Evolutionary conservation across 1,140 invertebrate genomes (phyloP).

Genomic region (Melanaphis sacchari): DNA sequence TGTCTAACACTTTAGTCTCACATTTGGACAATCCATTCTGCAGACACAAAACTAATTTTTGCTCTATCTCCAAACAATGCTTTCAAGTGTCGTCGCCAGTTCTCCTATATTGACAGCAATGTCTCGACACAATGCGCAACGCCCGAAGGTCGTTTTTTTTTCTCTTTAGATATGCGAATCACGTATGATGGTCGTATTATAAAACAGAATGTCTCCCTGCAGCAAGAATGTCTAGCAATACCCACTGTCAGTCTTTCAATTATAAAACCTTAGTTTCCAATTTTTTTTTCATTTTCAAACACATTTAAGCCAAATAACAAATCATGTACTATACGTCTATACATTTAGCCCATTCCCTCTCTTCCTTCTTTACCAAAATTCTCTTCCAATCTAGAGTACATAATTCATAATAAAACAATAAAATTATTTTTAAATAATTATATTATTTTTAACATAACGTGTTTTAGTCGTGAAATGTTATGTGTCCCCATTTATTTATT

Average conservation of each 20-base stretch:
- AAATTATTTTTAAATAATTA: not conserved
- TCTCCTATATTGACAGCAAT: constrained; percentile 6
- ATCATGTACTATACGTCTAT: not conserved
- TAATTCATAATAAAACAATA: not conserved
- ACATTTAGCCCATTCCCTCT: not conserved
- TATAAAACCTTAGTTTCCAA: constrained; percentile 29
- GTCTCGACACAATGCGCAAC: constrained; percentile 41
- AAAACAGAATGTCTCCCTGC: constrained; percentile 49
- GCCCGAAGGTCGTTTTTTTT: constrained; percentile 47
- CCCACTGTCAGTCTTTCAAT: constrained; percentile 37
- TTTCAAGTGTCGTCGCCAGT: constrained; percentile 6
- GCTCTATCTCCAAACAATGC: constrained; percentile 11
- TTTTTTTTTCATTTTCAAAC: not conserved
- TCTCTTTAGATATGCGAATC: constrained; percentile 48
- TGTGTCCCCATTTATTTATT: constrained; percentile 26
- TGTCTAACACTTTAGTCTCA: not conserved
- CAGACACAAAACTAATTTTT: constrained; percentile 33
- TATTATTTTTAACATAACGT: constrained; percentile 15
- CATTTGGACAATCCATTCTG: not conserved
- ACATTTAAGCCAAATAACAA: not conserved
- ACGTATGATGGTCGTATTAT: constrained; percentile 50
- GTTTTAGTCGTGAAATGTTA: constrained; percentile 17
- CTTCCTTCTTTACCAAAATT: not conserved
- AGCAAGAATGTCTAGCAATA: constrained; percentile 41
- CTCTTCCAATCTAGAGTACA: not conserved